phyloP scores from a whole-genome alignment of 2,113 vertebrate genomes.

The Pachypanchax playfairii region DNA sequence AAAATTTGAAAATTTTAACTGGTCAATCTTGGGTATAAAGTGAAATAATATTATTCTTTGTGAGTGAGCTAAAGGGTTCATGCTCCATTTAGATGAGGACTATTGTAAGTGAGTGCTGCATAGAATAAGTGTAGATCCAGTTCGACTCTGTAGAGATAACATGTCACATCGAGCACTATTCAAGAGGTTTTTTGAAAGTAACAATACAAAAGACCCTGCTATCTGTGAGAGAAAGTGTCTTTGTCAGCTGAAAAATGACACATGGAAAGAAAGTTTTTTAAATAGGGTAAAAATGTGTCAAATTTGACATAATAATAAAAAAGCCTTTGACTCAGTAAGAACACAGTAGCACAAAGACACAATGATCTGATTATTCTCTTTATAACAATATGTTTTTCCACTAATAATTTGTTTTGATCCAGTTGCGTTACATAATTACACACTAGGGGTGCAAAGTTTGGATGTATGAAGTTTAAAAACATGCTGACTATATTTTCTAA shows the following conservation, averaged over 20 bases:
- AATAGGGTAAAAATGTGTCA: background rate
- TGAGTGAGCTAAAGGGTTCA: constrained; percentile 34
- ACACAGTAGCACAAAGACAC: background rate
- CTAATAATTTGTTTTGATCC: background rate
- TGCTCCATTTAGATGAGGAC: constrained; percentile 45
- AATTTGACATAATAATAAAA: constrained; percentile 8
- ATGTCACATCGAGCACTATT: constrained; percentile 52
- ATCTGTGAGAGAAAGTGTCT: constrained; percentile 63
- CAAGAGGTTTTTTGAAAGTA: constrained; percentile 66
- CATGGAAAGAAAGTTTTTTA: constrained; percentile 37
- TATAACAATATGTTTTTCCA: background rate
- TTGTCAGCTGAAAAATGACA: constrained; percentile 73
- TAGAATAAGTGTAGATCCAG: constrained; percentile 43
- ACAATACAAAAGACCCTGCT: constrained; percentile 64
- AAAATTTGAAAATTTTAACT: constrained; percentile 54
- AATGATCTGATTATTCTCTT: background rate
- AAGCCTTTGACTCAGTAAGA: background rate
- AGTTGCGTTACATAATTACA: background rate
- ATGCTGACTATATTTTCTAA: background rate
- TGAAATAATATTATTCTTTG: constrained; percentile 60
- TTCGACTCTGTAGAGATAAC: constrained; percentile 58
- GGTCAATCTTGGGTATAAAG: constrained; percentile 51
- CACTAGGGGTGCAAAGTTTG: background rate
- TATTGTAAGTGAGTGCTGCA: constrained; percentile 45
- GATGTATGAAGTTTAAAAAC: background rate